phyloP scores from a whole-genome alignment of 2,888 invertebrate species.

The Cryptus viduatorius region DNA sequence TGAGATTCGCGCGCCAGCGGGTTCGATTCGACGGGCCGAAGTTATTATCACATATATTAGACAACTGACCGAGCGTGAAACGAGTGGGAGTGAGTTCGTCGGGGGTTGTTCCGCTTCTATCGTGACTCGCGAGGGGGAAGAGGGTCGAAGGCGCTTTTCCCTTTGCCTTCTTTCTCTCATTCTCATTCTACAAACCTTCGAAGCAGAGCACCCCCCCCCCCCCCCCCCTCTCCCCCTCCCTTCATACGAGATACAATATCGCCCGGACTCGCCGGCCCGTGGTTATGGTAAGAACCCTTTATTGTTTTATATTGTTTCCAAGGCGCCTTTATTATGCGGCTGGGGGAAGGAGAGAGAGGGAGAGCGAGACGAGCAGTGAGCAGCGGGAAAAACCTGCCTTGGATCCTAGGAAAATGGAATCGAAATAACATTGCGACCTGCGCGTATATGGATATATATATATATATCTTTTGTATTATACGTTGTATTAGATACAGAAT shows the following conservation, averaged over 20 bases:
- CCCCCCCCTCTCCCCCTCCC: slow-evolving; percentile 31
- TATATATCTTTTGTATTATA: too few species aligned
- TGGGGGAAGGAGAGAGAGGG: slow-evolving; percentile 23
- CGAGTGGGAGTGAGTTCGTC: slow-evolving; percentile 68
- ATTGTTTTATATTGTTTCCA: slow-evolving; percentile 84
- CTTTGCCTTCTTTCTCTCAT: slow-evolving; percentile 62
- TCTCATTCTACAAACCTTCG: slow-evolving; percentile 54
- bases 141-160: slow-evolving; percentile 56
- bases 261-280: slow-evolving; percentile 75
- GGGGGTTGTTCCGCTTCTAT: slow-evolving; percentile 27
- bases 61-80: slow-evolving; percentile 80
- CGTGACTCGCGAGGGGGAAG: slow-evolving; percentile 27
- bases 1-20: slow-evolving; percentile 80
- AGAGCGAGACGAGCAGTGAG: not conserved
- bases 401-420: slow-evolving; percentile 70
- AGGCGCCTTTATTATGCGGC: slow-evolving; percentile 79
- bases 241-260: slow-evolving; percentile 80
- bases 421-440: slow-evolving; percentile 80
- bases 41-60: slow-evolving; percentile 84
- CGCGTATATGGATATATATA: slow-evolving; percentile 33
- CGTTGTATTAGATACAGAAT: not conserved
- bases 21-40: slow-evolving; percentile 79
- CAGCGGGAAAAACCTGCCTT: not conserved
- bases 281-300: slow-evolving; percentile 83
- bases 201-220: not conserved